These are phyloP conservation scores for Dicyrtoma fusca DNA, from an alignment of 2,888 invertebrate genomes.

Conservation along the genomic window DNA sequence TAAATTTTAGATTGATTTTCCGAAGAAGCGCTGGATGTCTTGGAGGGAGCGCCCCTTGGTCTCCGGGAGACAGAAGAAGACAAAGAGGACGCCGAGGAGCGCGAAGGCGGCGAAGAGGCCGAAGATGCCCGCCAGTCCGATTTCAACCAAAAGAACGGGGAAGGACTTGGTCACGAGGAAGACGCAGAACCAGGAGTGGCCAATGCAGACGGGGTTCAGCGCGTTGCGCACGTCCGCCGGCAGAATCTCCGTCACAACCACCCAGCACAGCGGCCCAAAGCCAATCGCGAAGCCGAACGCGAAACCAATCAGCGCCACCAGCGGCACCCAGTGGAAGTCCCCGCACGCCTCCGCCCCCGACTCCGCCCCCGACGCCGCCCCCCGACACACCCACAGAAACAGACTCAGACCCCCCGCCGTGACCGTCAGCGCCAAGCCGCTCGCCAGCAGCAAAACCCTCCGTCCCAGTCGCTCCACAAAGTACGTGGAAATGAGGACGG, in stretches of 20 bases:
- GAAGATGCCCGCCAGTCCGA: conserved; percentile 49
- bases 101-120: conserved; percentile 44
- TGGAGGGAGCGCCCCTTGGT: conserved; percentile 46
- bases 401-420: conserved; percentile 39
- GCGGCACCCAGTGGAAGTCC: conserved; percentile 43
- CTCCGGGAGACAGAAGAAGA: conserved; percentile 50
- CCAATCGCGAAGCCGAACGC: conserved; percentile 50
- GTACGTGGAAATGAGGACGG: conserved; percentile 47
- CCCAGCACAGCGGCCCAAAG: conserved; percentile 48
- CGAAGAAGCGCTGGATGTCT: conserved; percentile 49
- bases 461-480: conserved; percentile 52
- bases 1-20: no score
- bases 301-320: conserved; percentile 44
- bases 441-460: conserved; percentile 41
- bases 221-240: conserved; percentile 40
- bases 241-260: conserved; percentile 47
- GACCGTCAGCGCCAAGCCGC: conserved; percentile 34
- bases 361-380: neutral
- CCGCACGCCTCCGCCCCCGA: neutral
- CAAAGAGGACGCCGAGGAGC: conserved; percentile 44
- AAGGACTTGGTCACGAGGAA: conserved; percentile 52
- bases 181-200: conserved; percentile 53
- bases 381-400: conserved; percentile 46
- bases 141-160: conserved; percentile 44
- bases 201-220: conserved; percentile 49